Conservation (phyloP, 2,797 vertebrate genomes). For the Parambassis ranga region DNA sequence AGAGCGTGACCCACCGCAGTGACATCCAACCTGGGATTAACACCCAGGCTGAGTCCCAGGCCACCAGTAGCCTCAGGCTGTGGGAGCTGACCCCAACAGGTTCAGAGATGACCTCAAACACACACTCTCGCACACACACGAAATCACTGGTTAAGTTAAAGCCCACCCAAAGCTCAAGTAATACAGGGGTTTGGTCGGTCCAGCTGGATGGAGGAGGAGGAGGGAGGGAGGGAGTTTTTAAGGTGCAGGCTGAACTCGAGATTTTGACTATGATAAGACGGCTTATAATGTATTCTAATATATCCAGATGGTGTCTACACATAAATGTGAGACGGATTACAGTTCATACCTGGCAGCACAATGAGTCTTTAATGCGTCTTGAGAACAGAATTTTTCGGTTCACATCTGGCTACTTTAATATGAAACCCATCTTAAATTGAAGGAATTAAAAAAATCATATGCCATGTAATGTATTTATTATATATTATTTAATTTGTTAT, state of each 20-base stretch:
- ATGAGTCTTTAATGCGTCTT: background rate
- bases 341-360: constrained; percentile 25
- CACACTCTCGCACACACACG: constrained; percentile 10
- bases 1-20: constrained; percentile 65
- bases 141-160: constrained; percentile 8
- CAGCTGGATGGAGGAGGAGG: constrained; percentile 49
- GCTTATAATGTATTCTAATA: constrained; percentile 28
- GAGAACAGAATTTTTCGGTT: background rate
- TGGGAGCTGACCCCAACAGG: constrained; percentile 59
- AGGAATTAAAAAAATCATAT: too few relatives aligned
- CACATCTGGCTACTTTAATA: background rate
- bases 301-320: constrained; percentile 27
- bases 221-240: constrained; percentile 24
- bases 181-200: constrained; percentile 57
- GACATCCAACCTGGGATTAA: constrained; percentile 76
- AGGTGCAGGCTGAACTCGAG: constrained; percentile 34
- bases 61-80: constrained; percentile 43
- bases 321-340: background rate
- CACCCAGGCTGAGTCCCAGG: constrained; percentile 51
- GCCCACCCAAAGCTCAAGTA: constrained; percentile 70
- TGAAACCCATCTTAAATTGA: too few relatives aligned
- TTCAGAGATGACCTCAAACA: constrained; percentile 55
- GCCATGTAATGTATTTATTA: too few relatives aligned
- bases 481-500: too few relatives aligned
- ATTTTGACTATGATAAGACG: constrained; percentile 11